phyloP scores from a whole-genome alignment of 1,140 invertebrate species.

The Euborellia annulipes region DNA sequence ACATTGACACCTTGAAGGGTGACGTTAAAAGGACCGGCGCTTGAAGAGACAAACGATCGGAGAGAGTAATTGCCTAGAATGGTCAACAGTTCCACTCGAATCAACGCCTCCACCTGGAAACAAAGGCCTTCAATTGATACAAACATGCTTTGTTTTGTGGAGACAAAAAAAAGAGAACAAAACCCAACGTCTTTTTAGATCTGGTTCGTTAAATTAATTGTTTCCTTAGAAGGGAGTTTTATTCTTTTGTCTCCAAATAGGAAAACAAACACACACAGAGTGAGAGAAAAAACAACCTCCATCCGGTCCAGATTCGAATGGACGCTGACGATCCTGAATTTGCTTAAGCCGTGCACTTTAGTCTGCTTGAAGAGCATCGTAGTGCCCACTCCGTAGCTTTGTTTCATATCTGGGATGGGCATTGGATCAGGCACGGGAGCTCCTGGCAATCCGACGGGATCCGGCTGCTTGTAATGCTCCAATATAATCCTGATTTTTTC shows the following conservation, averaged over 20 bases:
- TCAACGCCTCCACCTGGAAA: conserved; percentile 35
- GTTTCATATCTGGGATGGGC: conserved; percentile 56
- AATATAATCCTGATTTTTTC: conserved; percentile 52
- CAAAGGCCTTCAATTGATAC: too few relatives aligned
- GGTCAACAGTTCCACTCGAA: conserved; percentile 48
- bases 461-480: conserved; percentile 66
- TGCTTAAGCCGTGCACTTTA: conserved; percentile 54
- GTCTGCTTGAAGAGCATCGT: conserved; percentile 53
- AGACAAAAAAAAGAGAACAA: too few relatives aligned
- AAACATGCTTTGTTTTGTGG: too few relatives aligned
- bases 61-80: conserved; percentile 62
- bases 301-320: conserved; percentile 47
- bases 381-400: conserved; percentile 47
- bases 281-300: too few relatives aligned
- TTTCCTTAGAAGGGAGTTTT: too few relatives aligned
- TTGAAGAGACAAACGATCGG: conserved; percentile 46
- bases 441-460: conserved; percentile 59
- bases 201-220: too few relatives aligned
- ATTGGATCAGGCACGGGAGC: conserved; percentile 61
- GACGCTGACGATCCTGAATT: conserved; percentile 54
- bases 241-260: too few relatives aligned
- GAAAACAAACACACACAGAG: too few relatives aligned
- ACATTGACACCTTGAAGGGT: conserved; percentile 50
- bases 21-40: conserved; percentile 59
- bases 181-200: too few relatives aligned